Evolutionary conservation across 2,113 vertebrate genomes (phyloP).

Genomic region (Marcusenius ussheri): DNA sequence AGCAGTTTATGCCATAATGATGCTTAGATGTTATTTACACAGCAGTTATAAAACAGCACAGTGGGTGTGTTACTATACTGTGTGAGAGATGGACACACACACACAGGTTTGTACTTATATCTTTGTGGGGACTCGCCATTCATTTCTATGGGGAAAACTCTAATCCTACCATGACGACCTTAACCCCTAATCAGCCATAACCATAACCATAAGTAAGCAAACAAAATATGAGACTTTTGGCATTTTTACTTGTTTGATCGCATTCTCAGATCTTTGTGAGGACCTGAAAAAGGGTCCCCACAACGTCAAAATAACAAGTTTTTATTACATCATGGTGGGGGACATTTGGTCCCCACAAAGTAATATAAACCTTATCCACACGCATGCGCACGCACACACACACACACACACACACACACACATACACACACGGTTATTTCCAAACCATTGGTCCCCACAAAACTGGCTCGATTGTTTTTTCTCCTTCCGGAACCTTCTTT

Average conservation of each 20-base stretch:
- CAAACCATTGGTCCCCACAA: no score
- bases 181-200: no score
- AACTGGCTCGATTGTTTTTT: neutral
- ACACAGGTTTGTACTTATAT: neutral
- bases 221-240: no score
- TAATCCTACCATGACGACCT: no score
- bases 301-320: no score
- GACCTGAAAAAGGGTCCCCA: no score
- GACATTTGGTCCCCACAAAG: neutral
- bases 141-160: no score
- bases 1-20: conserved; percentile 30
- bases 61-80: neutral
- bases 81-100: neutral
- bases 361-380: neutral
- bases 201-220: no score
- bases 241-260: no score
- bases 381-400: neutral
- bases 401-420: neutral
- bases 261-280: no score
- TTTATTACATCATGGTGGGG: neutral
- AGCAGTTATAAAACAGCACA: neutral
- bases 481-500: neutral
- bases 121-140: no score
- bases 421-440: neutral
- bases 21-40: neutral